Conservation (phyloP, 2,113 vertebrate genomes). For the Peucedramus taeniatus region DNA sequence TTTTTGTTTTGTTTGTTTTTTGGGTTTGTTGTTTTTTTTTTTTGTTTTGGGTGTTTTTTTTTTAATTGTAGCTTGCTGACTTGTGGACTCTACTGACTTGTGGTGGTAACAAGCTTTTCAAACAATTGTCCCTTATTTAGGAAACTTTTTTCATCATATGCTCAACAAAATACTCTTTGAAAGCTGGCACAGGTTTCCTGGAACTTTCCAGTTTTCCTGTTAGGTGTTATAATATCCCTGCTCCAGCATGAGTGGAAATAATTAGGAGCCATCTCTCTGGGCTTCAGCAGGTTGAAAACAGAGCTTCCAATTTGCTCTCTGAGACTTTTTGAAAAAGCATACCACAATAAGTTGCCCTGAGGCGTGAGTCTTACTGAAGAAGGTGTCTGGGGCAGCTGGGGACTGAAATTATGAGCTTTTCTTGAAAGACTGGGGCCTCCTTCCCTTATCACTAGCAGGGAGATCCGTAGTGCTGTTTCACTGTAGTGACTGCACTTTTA, state of each 20-base stretch:
- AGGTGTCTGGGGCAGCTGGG: not conserved
- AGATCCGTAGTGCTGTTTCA: not conserved
- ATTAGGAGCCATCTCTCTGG: not conserved
- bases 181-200: not conserved
- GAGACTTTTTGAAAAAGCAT: not conserved
- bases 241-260: not conserved
- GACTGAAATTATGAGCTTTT: not conserved
- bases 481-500: not conserved
- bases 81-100: not conserved
- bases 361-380: not conserved
- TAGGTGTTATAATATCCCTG: not conserved
- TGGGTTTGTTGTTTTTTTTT: not conserved
- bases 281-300: not conserved
- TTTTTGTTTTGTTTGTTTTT: not conserved
- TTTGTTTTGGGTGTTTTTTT: not conserved
- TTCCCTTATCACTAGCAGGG: not conserved
- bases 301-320: not conserved
- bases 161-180: not conserved
- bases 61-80: not conserved
- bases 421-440: not conserved
- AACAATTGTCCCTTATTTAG: not conserved
- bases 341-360: accelerated
- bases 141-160: not conserved
- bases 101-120: not conserved
- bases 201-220: not conserved